Conservation (phyloP, 35 echinoderm and acorn worm species). For the Hemicentrotus pulcherrimus region DNA sequence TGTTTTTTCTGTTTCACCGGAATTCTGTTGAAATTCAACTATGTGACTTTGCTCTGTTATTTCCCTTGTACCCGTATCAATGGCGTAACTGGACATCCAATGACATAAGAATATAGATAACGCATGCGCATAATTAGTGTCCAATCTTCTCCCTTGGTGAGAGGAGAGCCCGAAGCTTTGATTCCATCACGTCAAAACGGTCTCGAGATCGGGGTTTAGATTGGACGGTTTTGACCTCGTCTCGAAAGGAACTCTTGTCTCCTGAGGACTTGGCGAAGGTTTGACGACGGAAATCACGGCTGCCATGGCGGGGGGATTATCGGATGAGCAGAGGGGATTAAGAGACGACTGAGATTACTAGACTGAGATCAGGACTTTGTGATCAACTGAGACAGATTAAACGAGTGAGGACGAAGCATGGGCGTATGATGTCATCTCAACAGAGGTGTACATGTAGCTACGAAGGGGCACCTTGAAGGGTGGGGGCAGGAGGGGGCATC, state of each 20-base stretch:
- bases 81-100: background rate
- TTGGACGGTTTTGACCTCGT: background rate
- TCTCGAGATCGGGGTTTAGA: background rate
- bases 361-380: background rate
- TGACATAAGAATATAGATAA: background rate
- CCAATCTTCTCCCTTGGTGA: background rate
- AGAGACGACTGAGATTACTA: constrained; percentile 3
- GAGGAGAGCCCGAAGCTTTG: background rate
- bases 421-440: background rate
- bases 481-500: too few species aligned
- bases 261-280: background rate
- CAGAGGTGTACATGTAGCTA: too few species aligned
- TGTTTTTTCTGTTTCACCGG: too few species aligned
- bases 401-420: background rate
- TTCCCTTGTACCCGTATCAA: background rate
- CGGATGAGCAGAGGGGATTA: background rate
- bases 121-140: background rate
- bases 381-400: background rate
- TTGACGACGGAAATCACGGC: background rate
- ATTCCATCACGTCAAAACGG: background rate
- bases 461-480: too few species aligned
- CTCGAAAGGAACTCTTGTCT: background rate
- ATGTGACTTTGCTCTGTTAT: background rate
- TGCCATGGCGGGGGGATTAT: background rate
- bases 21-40: too few species aligned